A percentile compares a stretch with the other conserved stretches of the same genome.
These are phyloP conservation scores for Drosophila putrida DNA, from an alignment of 2,888 invertebrate genomes.

Conservation along the genomic window DNA sequence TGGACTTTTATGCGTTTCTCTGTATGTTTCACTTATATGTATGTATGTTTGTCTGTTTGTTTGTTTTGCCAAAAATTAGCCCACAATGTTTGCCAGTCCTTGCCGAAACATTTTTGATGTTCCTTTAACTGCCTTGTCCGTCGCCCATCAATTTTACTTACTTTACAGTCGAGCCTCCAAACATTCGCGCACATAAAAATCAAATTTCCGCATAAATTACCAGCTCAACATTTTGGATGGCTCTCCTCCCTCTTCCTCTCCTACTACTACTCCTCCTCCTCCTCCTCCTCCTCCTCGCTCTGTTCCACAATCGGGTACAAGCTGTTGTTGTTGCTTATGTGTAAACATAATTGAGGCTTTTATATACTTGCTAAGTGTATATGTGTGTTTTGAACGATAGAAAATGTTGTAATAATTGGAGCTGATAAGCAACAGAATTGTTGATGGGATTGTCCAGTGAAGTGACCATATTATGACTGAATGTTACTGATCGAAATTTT, in stretches of 20 bases:
- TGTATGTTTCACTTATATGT: constrained; percentile 16
- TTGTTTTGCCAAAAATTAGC: constrained; percentile 58
- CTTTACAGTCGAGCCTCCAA: constrained; percentile 52
- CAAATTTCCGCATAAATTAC: constrained; percentile 78
- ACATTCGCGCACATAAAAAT: constrained; percentile 69
- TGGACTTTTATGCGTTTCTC: constrained; percentile 54
- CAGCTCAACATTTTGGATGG: constrained; percentile 63
- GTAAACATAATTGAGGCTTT: constrained; percentile 61
- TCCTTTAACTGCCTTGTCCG: constrained; percentile 71
- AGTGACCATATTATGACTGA: constrained; percentile 3
- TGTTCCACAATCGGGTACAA: neutral
- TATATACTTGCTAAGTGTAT: constrained; percentile 25
- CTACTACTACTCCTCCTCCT: neutral
- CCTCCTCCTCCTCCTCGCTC: too few relatives aligned
- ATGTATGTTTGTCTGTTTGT: neutral
- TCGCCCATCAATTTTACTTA: constrained; percentile 76
- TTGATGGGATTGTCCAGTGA: constrained; percentile 6
- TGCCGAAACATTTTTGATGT: constrained; percentile 54
- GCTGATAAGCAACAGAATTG: constrained; percentile 28
- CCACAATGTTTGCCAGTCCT: constrained; percentile 42
- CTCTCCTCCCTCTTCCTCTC: neutral
- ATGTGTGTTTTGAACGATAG: constrained; percentile 20
- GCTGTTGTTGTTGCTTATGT: constrained; percentile 32
- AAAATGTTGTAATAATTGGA: constrained; percentile 52
- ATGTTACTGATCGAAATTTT: too few relatives aligned